These are phyloP conservation scores for Tryphoninae sp. DNA, from an alignment of 2,888 invertebrate genomes.

Conservation along the genomic window DNA sequence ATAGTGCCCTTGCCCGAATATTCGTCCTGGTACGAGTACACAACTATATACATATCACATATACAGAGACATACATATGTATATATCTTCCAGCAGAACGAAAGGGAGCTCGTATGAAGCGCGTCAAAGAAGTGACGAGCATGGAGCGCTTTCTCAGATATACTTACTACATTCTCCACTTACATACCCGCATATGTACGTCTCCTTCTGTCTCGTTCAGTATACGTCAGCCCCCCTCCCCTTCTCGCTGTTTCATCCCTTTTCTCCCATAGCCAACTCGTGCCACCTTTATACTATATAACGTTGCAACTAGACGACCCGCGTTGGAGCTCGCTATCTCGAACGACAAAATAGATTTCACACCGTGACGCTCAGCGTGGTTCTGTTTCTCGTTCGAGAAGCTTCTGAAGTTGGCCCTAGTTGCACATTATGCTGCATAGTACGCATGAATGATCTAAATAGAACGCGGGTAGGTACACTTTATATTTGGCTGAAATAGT, in stretches of 20 bases:
- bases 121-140: conserved; percentile 71
- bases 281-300: not conserved
- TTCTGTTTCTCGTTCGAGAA: not conserved
- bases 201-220: conserved; percentile 52
- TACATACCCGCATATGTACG: conserved; percentile 62
- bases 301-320: not conserved
- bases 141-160: conserved; percentile 71
- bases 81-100: conserved; percentile 7
- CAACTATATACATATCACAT: not conserved
- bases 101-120: conserved; percentile 31
- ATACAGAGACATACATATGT: not conserved
- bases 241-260: not conserved
- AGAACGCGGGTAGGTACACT: not conserved
- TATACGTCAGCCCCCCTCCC: not conserved
- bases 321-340: conserved; percentile 25
- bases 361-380: conserved; percentile 15
- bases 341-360: conserved; percentile 36
- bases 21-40: conserved; percentile 1
- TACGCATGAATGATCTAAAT: not conserved
- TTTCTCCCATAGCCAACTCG: not conserved
- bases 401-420: too few relatives aligned
- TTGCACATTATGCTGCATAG: not conserved
- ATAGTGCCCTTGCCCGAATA: conserved; percentile 29
- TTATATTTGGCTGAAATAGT: not conserved
- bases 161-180: conserved; percentile 66